Evolutionary conservation across 2,797 vertebrate genomes (phyloP), one percentile per base, ranked within the genome.

Genomic region (Pipistrellus nathusii): DNA sequence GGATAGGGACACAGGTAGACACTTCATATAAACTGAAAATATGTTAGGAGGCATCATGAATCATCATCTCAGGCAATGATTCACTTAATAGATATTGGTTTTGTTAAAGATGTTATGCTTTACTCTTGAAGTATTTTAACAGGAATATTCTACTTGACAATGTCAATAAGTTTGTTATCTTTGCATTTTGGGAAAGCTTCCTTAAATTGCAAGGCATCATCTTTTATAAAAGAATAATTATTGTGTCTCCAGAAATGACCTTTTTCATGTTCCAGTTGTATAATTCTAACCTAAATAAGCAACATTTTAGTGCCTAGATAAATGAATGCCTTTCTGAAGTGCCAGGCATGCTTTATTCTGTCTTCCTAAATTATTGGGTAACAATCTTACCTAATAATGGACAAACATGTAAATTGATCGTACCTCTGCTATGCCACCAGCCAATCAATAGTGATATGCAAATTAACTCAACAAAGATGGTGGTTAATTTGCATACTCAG

Each of bases 331-430:
- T 96, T 92, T 77, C 35, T 89, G 69, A 91, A 69, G 4, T 91
- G 0, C 41, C 25, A 87, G 25, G 35, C 92, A 83, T 86, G 88
- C 35, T 92, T 48, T 69, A 75, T 13, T 14, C 2, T 85, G 9
- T 14, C 78, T 96, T 88, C 76, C 23, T 96, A 94, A 97, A 83
- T 84, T 95, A 94, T 95, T 92, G 41, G 0, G 91, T 76, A 41
- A 11, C 68, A 81, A 35, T 71, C 21, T 55, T 55, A 21, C 53
- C 53, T 23, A 55, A 55, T 55, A 55, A 55, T 23, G 23, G 21
- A 55, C 3, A 55, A 23, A 55, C 20, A 23, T 55, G 53, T 55
- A 55, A 55, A 55, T 55, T 55, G 53, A 55, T 21, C 53, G 0
- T 55, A 55, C 53, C 20, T 55, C 53, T 8, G 1, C 53, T 23